Conservation (phyloP, 1,140 invertebrate genomes). For the Drosophila lini region DNA sequence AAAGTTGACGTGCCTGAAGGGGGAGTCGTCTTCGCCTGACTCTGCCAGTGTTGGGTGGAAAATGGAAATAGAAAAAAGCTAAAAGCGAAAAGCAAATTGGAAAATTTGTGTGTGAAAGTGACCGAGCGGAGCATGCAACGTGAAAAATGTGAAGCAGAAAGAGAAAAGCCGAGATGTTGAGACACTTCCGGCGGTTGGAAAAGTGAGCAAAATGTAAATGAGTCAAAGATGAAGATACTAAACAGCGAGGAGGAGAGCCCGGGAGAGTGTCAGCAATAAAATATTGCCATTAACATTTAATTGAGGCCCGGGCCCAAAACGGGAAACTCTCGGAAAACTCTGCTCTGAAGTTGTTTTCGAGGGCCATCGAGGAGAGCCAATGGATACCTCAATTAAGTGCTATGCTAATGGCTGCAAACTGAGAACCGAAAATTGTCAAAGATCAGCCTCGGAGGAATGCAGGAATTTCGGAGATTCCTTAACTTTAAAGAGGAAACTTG, state of each 20-base stretch:
- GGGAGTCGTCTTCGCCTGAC: conserved; percentile 4
- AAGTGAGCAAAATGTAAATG: conserved; percentile 44
- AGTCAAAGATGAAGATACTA: conserved; percentile 43
- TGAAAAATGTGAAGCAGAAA: conserved; percentile 25
- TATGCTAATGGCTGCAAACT: conserved; percentile 23
- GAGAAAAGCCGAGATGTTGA: conserved; percentile 17
- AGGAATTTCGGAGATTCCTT: not conserved
- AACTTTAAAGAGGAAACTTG: not conserved
- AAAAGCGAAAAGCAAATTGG: conserved; percentile 33
- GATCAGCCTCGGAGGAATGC: not conserved
- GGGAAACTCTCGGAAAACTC: conserved; percentile 12
- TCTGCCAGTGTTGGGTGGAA: conserved; percentile 3
- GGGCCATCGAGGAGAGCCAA: conserved; percentile 16
- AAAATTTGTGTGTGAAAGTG: conserved; percentile 51
- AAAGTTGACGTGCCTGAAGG: conserved; percentile 30
- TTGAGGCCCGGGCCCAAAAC: conserved; percentile 15
- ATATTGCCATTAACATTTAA: conserved; percentile 54
- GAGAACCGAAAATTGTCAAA: conserved; percentile 9
- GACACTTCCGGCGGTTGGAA: conserved; percentile 40
- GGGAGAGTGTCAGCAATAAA: conserved; percentile 35
- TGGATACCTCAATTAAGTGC: conserved; percentile 36
- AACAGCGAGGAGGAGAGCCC: not conserved
- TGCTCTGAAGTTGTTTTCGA: conserved; percentile 24
- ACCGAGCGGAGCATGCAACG: conserved; percentile 36
- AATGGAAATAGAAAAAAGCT: conserved; percentile 37